Evolutionary conservation across 1,140 invertebrate species (phyloP), one percentile per base, ranked within the genome.

Genomic region (Aphaenogaster ashmeadi): DNA sequence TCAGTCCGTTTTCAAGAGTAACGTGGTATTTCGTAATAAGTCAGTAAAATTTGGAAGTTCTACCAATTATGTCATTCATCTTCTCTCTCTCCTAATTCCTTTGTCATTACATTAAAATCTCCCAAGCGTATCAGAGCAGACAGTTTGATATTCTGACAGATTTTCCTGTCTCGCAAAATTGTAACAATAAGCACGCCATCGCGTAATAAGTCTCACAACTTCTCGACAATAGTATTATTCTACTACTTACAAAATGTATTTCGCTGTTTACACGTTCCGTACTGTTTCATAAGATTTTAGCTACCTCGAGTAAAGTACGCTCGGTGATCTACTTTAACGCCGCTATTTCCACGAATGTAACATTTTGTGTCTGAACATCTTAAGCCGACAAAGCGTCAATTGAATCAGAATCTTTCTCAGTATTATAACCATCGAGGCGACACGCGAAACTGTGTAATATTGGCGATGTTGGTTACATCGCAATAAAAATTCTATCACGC

Each of bases 141-240:
- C 54, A 67, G 69, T 58, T 60, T 58, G 80, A 74, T 72, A 83
- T 83, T 83, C 80, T 47, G 67, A 47, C 67, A 74, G 80, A 72
- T 74, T 74, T 83, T 83, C 80, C 54, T 74, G 60, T 72, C 54
- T 83, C 52, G 79, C 50, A 74, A 36, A 83, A 83, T 74, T 74
- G 27, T 58, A 74, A 83, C 80, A 83, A 83, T 83, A 83, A 83
- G 67, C 54, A 83, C 67, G 67, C 80, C 80, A 74, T 74, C 54
- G 21, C 13, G 41, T 83, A 74, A 83, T 83, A 83, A 83, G 80
- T 83, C 67, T 83, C 38, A 74, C 67, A 83, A 60, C 67, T 83
- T 83, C 67, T 83, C 67, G 69, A 74, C 80, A 83, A 54, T 60
- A 58, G 67, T 27, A 74, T 74, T 74, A 74, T 60, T 60, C 67